Base-by-base conservation (phyloP, 2,888 invertebrate species). In the Cephus pulcher region DNA sequence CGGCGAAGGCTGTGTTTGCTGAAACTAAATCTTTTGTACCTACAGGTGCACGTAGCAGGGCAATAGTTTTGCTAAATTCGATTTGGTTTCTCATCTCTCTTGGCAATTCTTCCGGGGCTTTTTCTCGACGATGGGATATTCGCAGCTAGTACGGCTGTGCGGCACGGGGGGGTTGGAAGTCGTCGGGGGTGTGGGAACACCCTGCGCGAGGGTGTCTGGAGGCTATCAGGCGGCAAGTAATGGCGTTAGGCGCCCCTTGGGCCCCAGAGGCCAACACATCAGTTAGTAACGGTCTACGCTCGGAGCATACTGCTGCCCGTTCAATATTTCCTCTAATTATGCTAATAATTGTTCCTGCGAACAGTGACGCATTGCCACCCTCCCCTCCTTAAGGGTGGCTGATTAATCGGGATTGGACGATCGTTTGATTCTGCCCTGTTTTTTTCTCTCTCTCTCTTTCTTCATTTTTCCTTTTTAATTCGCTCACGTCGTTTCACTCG, bases 11-110 rank as follows among this genome's bases (percentile, higher is more conserved):
- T 74, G 77, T 78, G 82, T 84, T 82, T 82, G 80, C 79, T 75
- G 80, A 84, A 85, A 84, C 83, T 87, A 87, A 86, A 86, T 89
- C 86, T 85, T 84, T 82, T 82, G 76, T 82, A 78, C 82, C 80
- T 80, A 80, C 80, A 81, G 81, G 80, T 81, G 83, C 82, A 78
- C 82, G 82, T 81, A 80, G 76, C 76, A 74, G 76, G 80, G 56
- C 82, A 84, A 84, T 85, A 85, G 86, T 87, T 86, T 87, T 84
- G 85, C 82, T 83, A 87, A 87, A 89, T 88, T 89, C 88, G 87
- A 89, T 89, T 89, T 88, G 76, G 75, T 84, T 83, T 85, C 82
- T 84, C 84, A 82, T 82, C 80, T 84, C 84, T 77, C 80, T 78
- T 69, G 76, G 74, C 81, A 80, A 79, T 85, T 83, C 81, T 82